Percentiles rank a stretch among this genome's conserved stretches.
Evolutionary conservation across 23 tunicate genomes (phyloP).

Genomic region (Halocynthia aurantium): DNA sequence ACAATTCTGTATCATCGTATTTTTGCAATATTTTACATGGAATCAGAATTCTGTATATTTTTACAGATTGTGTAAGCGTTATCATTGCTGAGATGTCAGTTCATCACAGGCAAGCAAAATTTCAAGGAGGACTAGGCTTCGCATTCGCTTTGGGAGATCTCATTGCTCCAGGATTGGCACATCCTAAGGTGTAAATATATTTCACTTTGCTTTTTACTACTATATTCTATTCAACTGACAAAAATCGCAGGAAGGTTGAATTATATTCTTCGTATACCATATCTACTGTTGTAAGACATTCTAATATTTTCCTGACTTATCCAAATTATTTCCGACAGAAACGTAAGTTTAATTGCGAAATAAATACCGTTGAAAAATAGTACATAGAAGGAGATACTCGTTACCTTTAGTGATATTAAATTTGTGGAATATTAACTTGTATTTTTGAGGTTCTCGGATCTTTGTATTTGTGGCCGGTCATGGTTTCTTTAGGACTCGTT

Average conservation of each 20-base stretch:
- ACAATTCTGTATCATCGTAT: too few species aligned
- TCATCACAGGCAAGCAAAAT: not conserved
- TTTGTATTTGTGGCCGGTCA: constrained; percentile 31
- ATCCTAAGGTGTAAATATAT: constrained; percentile 28
- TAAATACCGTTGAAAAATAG: too few species aligned
- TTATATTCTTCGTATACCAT: too few species aligned
- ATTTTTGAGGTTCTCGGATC: constrained; percentile 27
- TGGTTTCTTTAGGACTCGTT: not conserved
- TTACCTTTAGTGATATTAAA: too few species aligned
- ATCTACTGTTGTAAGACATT: too few species aligned
- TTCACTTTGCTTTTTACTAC: not conserved
- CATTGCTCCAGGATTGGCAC: constrained; percentile 9
- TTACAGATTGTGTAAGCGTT: constrained; percentile 20
- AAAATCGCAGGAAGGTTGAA: too few species aligned
- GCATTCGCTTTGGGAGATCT: constrained; percentile 17
- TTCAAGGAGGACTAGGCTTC: constrained; percentile 14
- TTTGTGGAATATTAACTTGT: not conserved
- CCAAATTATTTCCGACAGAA: too few species aligned
- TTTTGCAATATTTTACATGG: too few species aligned
- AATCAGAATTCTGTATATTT: not conserved
- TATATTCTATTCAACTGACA: too few species aligned
- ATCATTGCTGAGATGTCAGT: constrained; percentile 32
- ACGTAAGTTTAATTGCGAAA: too few species aligned
- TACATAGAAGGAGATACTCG: too few species aligned
- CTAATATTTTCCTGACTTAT: too few species aligned